Base-by-base conservation (phyloP, 2,888 invertebrate genomes). In the Eupithecia subumbrata region DNA sequence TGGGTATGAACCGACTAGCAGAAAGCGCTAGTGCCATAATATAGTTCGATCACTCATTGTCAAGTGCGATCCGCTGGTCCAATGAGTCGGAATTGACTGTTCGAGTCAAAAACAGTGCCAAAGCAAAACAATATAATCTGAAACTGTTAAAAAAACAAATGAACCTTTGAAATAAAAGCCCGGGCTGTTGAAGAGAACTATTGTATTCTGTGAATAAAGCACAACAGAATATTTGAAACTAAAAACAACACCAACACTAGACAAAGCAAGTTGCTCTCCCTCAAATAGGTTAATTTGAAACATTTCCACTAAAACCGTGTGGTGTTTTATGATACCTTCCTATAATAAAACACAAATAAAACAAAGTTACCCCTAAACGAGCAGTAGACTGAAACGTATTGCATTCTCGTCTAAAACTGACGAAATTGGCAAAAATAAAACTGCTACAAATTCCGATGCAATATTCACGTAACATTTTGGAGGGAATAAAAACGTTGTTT, bases 371-470 rank as follows among this genome's bases (percentile, higher is more conserved):
- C 71, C 71, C 72, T 69, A 66, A 66, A 72, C 70, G 69, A 60
- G 73, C 66, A 71, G 66, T 69, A 72, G 74, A 76, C 71, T 74
- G 69, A 72, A 76, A 74, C 72, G 74, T 74, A 73, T 78, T 76
- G 75, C 78, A 76, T 78, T 71, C 72, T 40, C 68, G 71, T 76
- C 76, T 76, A 75, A 74, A 76, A 75, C 76, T 75, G 74, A 74
- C 74, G 72, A 74, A 76, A 76, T 78, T 73, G 76, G 69, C 75
- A 76, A 70, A 69, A 75, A 76, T 76, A 75, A 76, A 78, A 73
- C 67, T 69, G 73, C 72, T 72, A 76, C 74, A 75, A 78, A 75
- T 72, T 72, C 73, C 52, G 63, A 72, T 64, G 73, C 75, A 76
- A 76, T 72, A 75, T 72, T 75, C 69, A 72, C 70, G 74, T 72